Evolutionary conservation across 2,888 invertebrate genomes (phyloP), one percentile per base, ranked within the genome.

Genomic region (Xestia xanthographa): DNA sequence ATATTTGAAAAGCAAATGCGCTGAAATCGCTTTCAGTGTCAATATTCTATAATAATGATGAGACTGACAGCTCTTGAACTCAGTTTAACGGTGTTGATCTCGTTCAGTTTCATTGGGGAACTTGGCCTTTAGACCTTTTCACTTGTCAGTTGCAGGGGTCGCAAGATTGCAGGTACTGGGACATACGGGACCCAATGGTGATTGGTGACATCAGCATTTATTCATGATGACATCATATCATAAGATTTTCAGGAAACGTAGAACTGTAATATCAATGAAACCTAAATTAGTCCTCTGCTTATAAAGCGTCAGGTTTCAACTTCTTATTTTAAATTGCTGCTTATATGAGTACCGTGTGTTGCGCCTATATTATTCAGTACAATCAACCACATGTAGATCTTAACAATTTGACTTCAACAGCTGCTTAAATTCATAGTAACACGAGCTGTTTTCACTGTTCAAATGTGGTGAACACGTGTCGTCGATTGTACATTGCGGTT

Each of bases 401-500:
- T 41, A 48, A 45, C 1, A 56, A 34, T 41, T 34, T 48, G 5
- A 48, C 9, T 29, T 63, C 34, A 56, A 56, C 17, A 56, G 29
- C 26, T n/a, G 3, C 22, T 50, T 22, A 8, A 20, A 34, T 17
- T 48, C 14, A 22, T 56, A 56, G 48, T n/a, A 56, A 56, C 34
- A 65, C n/a, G 12, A 0, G 17, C 26, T 34, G 6, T 65, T 50
- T 56, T 58, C 34, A 3, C 48, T 26, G 11, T 26, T 58, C 22
- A 58, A 80, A 12, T 43, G 26, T 80, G 41, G 12, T 5, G 12
- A n/a, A 65, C 14, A 73, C 41, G 34, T 80, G 56, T 29, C 1
- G 63, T 20, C 50, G 48, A 1, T 22, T 65, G 74, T 66, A 56
- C 63, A 69, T 66, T 83, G 79, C 76, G 84, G 84, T 71, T 73